Evolutionary conservation across 1,140 invertebrate species (phyloP).

Genomic region (Metaphire vulgaris): DNA sequence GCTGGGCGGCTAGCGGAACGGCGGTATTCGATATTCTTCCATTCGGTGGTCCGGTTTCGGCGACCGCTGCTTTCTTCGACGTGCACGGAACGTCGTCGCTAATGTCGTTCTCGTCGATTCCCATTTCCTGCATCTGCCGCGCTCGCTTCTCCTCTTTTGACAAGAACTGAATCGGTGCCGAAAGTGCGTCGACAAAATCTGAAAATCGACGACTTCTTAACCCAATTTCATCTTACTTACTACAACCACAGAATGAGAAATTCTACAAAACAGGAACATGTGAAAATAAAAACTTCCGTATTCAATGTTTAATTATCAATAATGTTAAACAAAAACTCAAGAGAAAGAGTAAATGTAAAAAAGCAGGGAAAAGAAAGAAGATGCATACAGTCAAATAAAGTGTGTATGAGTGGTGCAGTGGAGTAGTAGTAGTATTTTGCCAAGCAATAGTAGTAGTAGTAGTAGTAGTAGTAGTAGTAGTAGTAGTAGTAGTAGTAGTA

Average conservation of each 20-base stretch:
- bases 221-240: no score
- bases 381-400: no score
- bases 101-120: conserved; percentile 23
- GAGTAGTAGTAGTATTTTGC: not conserved
- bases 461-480: conserved; percentile 17
- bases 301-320: no score
- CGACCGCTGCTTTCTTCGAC: not conserved
- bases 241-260: no score
- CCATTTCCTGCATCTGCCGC: conserved; percentile 74
- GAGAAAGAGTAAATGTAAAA: no score
- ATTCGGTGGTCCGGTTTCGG: not conserved
- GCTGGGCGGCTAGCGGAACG: not conserved
- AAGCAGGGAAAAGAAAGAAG: no score
- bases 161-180: conserved; percentile 86
- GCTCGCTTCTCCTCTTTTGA: conserved; percentile 80
- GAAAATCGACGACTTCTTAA: no score
- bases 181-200: conserved; percentile 94
- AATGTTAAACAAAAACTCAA: no score
- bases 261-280: no score
- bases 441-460: not conserved
- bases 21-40: not conserved
- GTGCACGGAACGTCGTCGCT: not conserved
- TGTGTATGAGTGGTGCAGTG: not conserved
- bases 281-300: no score
- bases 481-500: conserved; percentile 20